These are phyloP conservation scores for Parauchenoglanis punctatus DNA, from an alignment of 2,797 vertebrate genomes.

Conservation along the genomic window DNA sequence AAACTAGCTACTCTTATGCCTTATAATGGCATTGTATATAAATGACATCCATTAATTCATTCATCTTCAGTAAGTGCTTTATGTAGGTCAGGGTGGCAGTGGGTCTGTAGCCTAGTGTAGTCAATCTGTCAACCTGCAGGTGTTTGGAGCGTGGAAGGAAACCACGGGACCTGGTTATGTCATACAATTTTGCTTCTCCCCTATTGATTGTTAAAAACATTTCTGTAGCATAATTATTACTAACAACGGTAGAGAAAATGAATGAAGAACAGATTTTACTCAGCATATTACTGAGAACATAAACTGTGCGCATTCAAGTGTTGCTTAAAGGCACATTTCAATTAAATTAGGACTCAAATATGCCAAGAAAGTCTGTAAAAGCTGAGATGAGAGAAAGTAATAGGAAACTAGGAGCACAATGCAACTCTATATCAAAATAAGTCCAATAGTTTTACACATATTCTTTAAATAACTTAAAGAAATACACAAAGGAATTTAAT, in stretches of 20 bases:
- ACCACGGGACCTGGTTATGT: not conserved
- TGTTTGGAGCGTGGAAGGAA: not conserved
- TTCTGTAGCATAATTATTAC: not conserved
- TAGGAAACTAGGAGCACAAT: not conserved
- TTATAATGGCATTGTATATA: not conserved
- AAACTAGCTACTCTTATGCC: not conserved
- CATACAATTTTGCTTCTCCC: not conserved
- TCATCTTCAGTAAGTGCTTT: not conserved
- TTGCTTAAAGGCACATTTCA: constrained; percentile 1
- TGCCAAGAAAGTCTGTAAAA: not conserved
- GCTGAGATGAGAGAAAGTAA: not conserved
- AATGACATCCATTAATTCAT: not conserved
- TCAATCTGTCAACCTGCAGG: too few species aligned
- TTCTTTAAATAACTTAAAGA: not conserved
- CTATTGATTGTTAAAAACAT: not conserved
- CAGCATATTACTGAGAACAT: not conserved
- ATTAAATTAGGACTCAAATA: not conserved
- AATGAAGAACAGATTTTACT: not conserved
- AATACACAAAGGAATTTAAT: not conserved
- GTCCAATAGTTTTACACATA: not conserved
- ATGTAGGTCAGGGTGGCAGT: too few species aligned
- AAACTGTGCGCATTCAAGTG: not conserved
- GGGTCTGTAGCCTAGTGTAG: not conserved
- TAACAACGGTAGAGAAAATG: not conserved
- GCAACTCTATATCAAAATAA: not conserved